Conservation (phyloP, 2,113 vertebrate genomes). For the Ictidomys tridecemlineatus region DNA sequence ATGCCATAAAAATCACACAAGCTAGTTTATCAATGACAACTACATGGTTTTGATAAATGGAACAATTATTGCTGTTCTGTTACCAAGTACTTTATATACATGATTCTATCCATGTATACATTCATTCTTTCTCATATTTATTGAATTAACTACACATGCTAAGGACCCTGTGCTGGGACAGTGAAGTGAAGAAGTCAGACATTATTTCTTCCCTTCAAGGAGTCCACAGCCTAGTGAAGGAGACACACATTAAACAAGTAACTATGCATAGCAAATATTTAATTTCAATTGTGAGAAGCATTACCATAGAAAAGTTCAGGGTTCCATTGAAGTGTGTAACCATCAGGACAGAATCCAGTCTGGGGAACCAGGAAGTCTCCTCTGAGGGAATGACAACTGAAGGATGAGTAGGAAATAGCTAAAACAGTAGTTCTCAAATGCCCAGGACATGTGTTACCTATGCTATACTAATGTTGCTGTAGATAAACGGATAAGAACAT, state of each 20-base stretch:
- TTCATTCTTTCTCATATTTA: not conserved
- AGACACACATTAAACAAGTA: constrained; percentile 34
- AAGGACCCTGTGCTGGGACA: not conserved
- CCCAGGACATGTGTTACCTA: not conserved
- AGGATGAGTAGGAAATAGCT: not conserved
- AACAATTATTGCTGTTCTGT: not conserved
- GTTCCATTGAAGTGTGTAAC: not conserved
- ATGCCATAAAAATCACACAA: not conserved
- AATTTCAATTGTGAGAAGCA: constrained; percentile 15
- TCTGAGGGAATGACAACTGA: not conserved
- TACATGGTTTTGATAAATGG: not conserved
- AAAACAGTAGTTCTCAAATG: not conserved
- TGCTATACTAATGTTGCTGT: not conserved
- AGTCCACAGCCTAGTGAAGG: constrained; percentile 3
- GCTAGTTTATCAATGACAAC: not conserved
- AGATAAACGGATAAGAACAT: not conserved
- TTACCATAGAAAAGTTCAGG: not conserved
- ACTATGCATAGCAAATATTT: not conserved
- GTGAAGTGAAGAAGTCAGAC: not conserved
- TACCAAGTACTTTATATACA: not conserved
- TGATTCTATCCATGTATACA: not conserved
- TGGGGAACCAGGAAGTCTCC: not conserved
- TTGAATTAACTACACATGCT: not conserved
- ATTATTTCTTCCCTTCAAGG: not conserved
- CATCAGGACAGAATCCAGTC: not conserved